Percentiles rank a stretch among this genome's conserved stretches.
These are phyloP conservation scores for Gasteruption jaculator DNA, from an alignment of 2,888 invertebrate genomes.

Conservation along the genomic window DNA sequence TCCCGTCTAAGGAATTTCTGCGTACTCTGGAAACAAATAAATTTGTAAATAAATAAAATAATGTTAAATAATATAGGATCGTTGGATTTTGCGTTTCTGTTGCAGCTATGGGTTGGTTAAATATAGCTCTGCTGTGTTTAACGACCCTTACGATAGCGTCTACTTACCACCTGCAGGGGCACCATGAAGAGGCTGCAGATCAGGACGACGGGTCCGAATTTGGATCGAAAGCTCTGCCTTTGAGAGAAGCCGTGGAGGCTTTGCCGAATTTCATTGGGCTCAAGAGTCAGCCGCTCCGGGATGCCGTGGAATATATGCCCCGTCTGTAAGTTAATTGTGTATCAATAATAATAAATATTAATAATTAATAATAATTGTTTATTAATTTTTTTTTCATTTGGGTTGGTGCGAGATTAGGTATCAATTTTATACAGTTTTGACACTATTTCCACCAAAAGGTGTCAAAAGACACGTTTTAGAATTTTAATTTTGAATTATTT, in stretches of 20 bases:
- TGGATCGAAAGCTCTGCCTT: conserved; percentile 56
- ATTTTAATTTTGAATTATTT: no score
- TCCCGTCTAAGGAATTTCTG: no score
- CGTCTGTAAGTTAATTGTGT: not conserved
- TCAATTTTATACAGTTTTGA: no score
- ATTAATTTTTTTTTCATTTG: no score
- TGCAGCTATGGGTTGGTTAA: conserved; percentile 31
- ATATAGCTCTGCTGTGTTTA: conserved; percentile 29
- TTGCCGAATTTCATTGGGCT: conserved; percentile 28
- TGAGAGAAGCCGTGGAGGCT: conserved; percentile 72
- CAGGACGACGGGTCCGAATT: conserved; percentile 40
- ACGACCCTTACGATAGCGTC: conserved; percentile 29
- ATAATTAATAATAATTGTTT: conserved; percentile 9
- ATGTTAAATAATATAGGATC: not conserved
- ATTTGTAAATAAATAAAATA: not conserved
- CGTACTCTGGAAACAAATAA: no score
- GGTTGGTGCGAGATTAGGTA: no score
- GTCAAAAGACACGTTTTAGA: no score
- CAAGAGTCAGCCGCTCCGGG: conserved; percentile 21
- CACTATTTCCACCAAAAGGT: no score
- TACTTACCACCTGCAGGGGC: conserved; percentile 38
- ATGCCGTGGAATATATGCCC: no score
- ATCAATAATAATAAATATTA: not conserved
- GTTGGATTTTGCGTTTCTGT: conserved; percentile 6
- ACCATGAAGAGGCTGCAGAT: conserved; percentile 28